These are phyloP conservation scores for Mnemiopsis leidyi DNA, from an alignment of 37 sponge, comb jelly and placozoan genomes.

Conservation along the genomic window DNA sequence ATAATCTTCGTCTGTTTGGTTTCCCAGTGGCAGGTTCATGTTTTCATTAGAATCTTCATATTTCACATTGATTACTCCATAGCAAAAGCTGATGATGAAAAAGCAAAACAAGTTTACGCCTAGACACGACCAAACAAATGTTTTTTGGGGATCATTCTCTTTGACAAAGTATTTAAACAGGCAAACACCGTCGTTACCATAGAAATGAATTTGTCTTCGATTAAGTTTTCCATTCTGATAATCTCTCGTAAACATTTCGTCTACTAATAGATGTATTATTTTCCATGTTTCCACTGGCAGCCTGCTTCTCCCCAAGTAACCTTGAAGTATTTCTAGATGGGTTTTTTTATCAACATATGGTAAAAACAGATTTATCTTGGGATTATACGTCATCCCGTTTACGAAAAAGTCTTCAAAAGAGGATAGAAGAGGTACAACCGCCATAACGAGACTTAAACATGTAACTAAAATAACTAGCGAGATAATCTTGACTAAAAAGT, in stretches of 20 bases:
- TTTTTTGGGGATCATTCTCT: not conserved
- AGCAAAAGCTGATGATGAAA: not conserved
- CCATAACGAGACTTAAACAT: not conserved
- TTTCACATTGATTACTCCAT: not conserved
- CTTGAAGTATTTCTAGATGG: not conserved
- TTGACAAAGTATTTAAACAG: slow-evolving; percentile 22
- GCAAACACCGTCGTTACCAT: slow-evolving; percentile 34
- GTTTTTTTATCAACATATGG: not conserved
- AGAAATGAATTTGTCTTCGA: not conserved
- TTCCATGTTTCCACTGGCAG: not conserved
- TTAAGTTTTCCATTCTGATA: not conserved
- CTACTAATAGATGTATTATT: not conserved
- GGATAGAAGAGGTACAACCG: not conserved
- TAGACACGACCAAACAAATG: not conserved
- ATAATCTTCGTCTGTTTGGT: not conserved
- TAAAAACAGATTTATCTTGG: not conserved
- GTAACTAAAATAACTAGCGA: not conserved
- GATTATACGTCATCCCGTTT: not conserved
- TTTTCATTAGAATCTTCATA: not conserved
- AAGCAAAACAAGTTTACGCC: not conserved
- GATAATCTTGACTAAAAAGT: not conserved
- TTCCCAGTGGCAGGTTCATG: not conserved
- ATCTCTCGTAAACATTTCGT: not conserved
- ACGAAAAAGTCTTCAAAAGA: slow-evolving; percentile 14
- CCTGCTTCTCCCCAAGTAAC: not conserved